These are phyloP conservation scores for Hestina assimilis DNA, from an alignment of 1,140 invertebrate species.

Conservation along the genomic window DNA sequence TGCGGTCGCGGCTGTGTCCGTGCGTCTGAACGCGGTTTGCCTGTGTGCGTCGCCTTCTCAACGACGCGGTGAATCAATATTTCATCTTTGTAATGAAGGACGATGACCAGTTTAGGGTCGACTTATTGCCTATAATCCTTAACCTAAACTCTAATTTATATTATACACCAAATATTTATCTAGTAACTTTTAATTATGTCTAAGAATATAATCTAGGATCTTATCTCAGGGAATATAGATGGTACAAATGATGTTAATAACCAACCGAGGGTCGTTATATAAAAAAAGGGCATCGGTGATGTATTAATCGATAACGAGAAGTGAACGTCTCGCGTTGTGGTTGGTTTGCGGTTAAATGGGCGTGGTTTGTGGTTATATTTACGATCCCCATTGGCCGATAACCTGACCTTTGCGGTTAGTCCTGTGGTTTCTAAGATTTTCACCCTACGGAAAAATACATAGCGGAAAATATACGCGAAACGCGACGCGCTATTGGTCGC, in stretches of 20 bases:
- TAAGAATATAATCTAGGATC: background rate
- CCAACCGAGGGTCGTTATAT: constrained; percentile 33
- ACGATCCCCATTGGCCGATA: constrained; percentile 69
- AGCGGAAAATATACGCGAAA: constrained; percentile 60
- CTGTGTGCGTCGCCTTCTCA: constrained; percentile 62
- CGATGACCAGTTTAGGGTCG: constrained; percentile 52
- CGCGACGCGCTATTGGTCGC: constrained; percentile 57
- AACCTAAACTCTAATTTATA: background rate
- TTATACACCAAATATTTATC: background rate
- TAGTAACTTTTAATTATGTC: background rate
- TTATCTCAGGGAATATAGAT: background rate
- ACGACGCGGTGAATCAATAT: constrained; percentile 72
- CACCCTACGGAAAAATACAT: constrained; percentile 74
- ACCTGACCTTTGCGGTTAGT: constrained; percentile 76
- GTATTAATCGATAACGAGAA: constrained; percentile 64
- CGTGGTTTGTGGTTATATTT: constrained; percentile 75
- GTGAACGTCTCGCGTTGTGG: constrained; percentile 73
- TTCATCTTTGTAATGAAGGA: constrained; percentile 69
- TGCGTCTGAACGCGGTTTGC: constrained; percentile 47
- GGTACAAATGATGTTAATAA: constrained; percentile 2
- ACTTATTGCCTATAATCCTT: constrained; percentile 16
- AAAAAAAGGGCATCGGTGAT: constrained; percentile 55
- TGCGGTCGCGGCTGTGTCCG: constrained; percentile 71
- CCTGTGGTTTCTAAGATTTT: constrained; percentile 77
- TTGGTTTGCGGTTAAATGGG: constrained; percentile 74